Percentiles rank a stretch among this genome's conserved stretches.
phyloP scores from a whole-genome alignment of 92 coral and sea anemone species.

The Palythoa grandiflora region DNA sequence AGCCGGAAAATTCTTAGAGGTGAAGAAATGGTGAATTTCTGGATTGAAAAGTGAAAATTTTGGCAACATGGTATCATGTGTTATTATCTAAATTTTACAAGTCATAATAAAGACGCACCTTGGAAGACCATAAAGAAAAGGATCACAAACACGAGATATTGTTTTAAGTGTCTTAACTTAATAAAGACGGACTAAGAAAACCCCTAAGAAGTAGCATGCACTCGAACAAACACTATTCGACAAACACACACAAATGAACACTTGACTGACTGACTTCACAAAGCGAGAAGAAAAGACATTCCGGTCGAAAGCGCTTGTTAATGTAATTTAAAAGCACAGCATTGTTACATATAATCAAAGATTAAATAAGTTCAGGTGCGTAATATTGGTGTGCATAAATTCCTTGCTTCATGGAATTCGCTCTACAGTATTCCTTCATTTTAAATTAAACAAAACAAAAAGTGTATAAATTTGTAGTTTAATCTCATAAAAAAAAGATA shows the following conservation, averaged over 20 bases:
- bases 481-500: background rate
- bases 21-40: too few relatives aligned
- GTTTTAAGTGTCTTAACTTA: too few relatives aligned
- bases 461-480: background rate
- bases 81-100: too few relatives aligned
- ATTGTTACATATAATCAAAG: background rate
- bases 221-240: background rate
- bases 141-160: too few relatives aligned
- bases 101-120: too few relatives aligned
- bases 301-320: background rate
- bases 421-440: background rate
- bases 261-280: constrained; percentile 6
- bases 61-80: too few relatives aligned
- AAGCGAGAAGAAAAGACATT: background rate
- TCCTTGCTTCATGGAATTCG: background rate
- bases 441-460: background rate
- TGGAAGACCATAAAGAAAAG: too few relatives aligned
- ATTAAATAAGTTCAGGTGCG: background rate
- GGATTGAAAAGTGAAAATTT: too few relatives aligned
- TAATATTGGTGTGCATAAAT: background rate
- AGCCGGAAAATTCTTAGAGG: too few relatives aligned
- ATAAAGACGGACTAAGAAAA: too few relatives aligned
- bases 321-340: background rate
- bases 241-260: background rate
- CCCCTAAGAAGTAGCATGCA: background rate